Evolutionary conservation across 2,888 invertebrate species (phyloP).

Genomic region (Rhamphomyia laevipes): DNA sequence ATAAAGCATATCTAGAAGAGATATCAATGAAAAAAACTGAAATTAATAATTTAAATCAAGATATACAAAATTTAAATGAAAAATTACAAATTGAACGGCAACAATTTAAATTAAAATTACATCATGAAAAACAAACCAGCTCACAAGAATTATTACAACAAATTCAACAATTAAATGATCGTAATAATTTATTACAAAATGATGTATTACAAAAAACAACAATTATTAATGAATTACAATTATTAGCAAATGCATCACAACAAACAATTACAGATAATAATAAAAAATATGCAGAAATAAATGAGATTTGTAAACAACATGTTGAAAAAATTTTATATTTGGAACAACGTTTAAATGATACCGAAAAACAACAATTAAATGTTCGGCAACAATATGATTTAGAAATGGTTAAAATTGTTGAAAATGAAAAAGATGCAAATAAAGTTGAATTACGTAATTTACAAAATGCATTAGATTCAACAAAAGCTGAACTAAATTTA

Average conservation of each 20-base stretch:
- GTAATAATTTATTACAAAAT: constrained; percentile 24
- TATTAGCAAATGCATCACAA: constrained; percentile 26
- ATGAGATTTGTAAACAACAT: constrained; percentile 28
- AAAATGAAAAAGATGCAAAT: constrained; percentile 27
- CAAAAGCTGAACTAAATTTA: constrained; percentile 26
- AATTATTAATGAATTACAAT: constrained; percentile 28
- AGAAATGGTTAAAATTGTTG: constrained; percentile 28
- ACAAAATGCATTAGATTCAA: constrained; percentile 33
- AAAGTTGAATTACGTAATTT: constrained; percentile 33
- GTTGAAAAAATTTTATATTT: constrained; percentile 26
- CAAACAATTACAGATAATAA: constrained; percentile 27
- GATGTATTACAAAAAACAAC: constrained; percentile 31
- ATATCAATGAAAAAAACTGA: constrained; percentile 29
- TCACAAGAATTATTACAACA: constrained; percentile 31
- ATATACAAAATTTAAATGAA: constrained; percentile 29
- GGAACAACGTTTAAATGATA: constrained; percentile 32
- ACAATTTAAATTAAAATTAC: constrained; percentile 31
- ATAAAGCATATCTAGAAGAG: constrained; percentile 31
- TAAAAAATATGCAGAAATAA: constrained; percentile 21
- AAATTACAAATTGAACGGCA: constrained; percentile 31
- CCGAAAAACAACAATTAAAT: constrained; percentile 28
- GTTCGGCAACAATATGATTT: constrained; percentile 27
- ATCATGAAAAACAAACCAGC: constrained; percentile 31
- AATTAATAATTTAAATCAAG: constrained; percentile 26
- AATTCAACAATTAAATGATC: constrained; percentile 24